Evolutionary conservation across 2,888 invertebrate genomes (phyloP).

Genomic region (Cheiracanthium punctorium): DNA sequence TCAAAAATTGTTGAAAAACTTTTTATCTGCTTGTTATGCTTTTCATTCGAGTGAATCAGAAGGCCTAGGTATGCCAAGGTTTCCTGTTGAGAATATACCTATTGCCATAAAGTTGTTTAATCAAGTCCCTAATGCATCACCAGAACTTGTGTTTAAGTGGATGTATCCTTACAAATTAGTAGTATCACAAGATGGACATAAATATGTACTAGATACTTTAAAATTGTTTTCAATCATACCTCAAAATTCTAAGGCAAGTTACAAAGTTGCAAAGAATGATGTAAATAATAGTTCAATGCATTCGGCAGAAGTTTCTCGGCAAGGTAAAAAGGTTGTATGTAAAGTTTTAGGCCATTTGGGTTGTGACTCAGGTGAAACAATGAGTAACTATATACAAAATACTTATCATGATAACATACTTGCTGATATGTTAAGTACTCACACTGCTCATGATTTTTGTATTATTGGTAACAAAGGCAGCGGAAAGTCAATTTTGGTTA

Average conservation of each 20-base stretch:
- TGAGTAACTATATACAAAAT: conserved; percentile 81
- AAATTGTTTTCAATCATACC: conserved; percentile 40
- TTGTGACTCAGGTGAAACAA: background rate
- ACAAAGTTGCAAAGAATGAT: conserved; percentile 8
- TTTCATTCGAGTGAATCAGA: conserved; percentile 42
- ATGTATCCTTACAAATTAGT: conserved; percentile 90
- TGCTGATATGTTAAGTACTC: conserved; percentile 86
- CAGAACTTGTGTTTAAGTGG: conserved; percentile 83
- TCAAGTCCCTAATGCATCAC: conserved; percentile 81
- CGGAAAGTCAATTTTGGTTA: conserved; percentile 90
- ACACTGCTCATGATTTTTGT: conserved; percentile 89
- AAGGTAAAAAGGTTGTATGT: conserved; percentile 8
- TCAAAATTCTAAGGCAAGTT: background rate
- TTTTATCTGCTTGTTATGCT: conserved; percentile 60
- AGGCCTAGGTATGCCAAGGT: conserved; percentile 53
- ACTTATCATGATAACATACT: conserved; percentile 87
- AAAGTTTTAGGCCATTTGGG: conserved; percentile 24
- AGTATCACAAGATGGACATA: conserved; percentile 84
- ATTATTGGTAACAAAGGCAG: conserved; percentile 89
- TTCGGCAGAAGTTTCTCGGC: conserved; percentile 20
- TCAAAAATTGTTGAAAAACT: conserved; percentile 17
- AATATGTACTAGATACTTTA: conserved; percentile 31
- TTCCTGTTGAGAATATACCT: conserved; percentile 58
- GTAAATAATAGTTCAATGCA: background rate
- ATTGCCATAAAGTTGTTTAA: conserved; percentile 80